phyloP scores from a whole-genome alignment of 2,797 vertebrate genomes.

The Prunella strophiata region DNA sequence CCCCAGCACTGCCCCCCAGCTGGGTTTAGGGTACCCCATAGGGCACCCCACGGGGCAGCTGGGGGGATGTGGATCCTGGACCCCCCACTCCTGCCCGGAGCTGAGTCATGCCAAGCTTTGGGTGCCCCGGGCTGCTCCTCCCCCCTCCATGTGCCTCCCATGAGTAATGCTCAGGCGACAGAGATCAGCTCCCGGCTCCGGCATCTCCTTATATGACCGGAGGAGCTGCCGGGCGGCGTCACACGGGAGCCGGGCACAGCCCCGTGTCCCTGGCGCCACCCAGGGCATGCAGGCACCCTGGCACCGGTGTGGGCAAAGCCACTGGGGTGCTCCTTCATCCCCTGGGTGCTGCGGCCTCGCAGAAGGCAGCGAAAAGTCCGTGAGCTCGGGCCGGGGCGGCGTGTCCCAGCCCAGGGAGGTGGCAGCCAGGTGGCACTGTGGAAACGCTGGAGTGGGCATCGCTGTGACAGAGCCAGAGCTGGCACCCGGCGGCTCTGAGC shows the following conservation, averaged over 20 bases:
- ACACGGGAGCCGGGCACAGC: neutral
- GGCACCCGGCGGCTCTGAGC: fast-evolving
- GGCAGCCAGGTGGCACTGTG: slow-evolving; percentile 71
- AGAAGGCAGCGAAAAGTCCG: fast-evolving
- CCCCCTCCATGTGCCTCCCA: neutral
- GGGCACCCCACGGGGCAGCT: neutral
- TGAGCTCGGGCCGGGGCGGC: fast-evolving
- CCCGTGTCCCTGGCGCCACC: neutral
- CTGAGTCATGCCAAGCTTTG: slow-evolving; percentile 53
- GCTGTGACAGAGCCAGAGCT: neutral
- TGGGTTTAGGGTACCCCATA: neutral
- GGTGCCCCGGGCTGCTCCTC: neutral
- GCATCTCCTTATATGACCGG: slow-evolving; percentile 65
- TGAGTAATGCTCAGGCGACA: slow-evolving; percentile 65
- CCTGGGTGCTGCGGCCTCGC: fast-evolving
- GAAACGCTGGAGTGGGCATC: neutral
- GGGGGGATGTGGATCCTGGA: fast-evolving
- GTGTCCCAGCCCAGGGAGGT: neutral
- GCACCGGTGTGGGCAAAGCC: fast-evolving
- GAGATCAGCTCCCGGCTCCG: neutral
- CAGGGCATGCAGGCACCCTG: fast-evolving
- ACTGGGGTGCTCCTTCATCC: fast-evolving
- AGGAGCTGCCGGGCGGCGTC: neutral
- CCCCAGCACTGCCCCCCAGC: neutral
- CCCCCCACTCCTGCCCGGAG: neutral